Evolutionary conservation across 2,113 vertebrate genomes (phyloP).

Genomic region (Trichechus manatus): DNA sequence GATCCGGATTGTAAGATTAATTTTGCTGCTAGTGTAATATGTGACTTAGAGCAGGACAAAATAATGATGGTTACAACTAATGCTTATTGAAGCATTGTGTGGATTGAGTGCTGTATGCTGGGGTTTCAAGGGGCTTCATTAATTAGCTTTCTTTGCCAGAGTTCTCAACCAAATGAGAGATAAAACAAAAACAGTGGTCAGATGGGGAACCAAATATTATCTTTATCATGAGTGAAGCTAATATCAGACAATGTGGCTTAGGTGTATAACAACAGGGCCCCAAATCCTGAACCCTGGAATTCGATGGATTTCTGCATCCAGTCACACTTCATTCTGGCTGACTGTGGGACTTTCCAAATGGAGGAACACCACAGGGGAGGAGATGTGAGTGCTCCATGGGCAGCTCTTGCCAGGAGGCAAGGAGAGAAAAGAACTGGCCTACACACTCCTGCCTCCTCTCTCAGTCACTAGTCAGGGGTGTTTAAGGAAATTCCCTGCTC

Average conservation of each 20-base stretch:
- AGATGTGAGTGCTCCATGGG: neutral
- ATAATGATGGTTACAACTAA: neutral
- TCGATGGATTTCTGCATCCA: neutral
- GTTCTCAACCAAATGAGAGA: neutral
- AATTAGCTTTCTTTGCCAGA: neutral
- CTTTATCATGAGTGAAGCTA: neutral
- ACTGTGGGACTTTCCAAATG: neutral
- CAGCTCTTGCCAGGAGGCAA: neutral
- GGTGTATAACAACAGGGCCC: neutral
- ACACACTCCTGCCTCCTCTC: neutral
- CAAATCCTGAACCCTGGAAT: neutral
- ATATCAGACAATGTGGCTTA: neutral
- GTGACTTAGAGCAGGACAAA: neutral
- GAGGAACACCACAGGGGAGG: neutral
- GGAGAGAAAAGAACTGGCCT: neutral
- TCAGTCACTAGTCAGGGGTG: neutral
- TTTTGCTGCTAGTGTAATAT: neutral
- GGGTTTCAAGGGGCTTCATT: neutral
- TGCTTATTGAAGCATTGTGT: neutral
- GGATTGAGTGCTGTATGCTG: accelerated
- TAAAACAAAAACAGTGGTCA: neutral
- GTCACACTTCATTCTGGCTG: neutral
- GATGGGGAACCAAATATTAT: neutral
- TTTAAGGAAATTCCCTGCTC: neutral
- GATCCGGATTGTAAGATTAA: neutral